Conservation (phyloP, 2,113 vertebrate genomes). For the Parus major region DNA sequence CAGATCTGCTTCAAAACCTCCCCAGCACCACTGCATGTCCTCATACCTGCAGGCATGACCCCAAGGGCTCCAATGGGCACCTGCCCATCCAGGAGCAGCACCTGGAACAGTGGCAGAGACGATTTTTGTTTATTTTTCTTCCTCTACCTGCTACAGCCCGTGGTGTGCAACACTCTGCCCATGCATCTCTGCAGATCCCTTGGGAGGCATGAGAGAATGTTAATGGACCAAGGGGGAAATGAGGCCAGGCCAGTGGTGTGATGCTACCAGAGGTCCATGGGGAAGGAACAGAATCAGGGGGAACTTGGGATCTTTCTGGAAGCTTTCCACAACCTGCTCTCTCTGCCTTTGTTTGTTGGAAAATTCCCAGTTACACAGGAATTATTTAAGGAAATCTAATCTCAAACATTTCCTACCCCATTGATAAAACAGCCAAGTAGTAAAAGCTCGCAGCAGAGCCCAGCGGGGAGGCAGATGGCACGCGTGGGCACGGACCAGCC, state of each 20-base stretch:
- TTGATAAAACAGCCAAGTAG: not conserved
- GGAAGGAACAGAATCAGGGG: not conserved
- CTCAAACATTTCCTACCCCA: not conserved
- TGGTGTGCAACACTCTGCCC: not conserved
- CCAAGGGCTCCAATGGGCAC: not conserved
- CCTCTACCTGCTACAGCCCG: accelerated
- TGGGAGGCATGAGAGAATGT: not conserved
- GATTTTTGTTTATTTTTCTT: not conserved
- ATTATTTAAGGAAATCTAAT: not conserved
- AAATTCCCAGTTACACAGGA: not conserved
- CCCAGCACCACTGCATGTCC: accelerated
- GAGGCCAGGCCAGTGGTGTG: not conserved
- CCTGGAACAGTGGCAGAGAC: not conserved
- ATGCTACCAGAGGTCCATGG: not conserved
- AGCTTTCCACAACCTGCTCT: not conserved
- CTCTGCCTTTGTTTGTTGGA: not conserved
- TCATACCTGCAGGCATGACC: accelerated
- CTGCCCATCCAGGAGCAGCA: not conserved
- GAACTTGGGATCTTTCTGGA: not conserved
- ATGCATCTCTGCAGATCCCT: not conserved
- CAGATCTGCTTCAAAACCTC: not conserved
- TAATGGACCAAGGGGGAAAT: not conserved
- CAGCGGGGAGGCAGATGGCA: not conserved
- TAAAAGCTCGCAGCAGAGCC: accelerated
- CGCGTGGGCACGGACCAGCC: not conserved